Evolutionary conservation across 2,888 invertebrate species (phyloP), one percentile per base, ranked within the genome.

Genomic region (Nymphalis c-album): DNA sequence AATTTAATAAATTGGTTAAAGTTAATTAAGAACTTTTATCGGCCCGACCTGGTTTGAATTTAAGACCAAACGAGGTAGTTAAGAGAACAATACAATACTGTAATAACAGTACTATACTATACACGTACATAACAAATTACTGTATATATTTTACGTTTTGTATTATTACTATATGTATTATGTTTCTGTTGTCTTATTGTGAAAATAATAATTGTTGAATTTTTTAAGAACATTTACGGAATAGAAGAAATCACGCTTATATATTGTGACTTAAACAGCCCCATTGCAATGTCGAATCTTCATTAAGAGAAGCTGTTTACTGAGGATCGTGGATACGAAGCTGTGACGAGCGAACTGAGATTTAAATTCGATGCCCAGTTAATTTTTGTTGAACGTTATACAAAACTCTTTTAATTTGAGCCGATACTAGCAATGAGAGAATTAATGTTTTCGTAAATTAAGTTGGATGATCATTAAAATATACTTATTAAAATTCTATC

Each of bases 221-320:
- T 35, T 5, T 55, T 17, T 16, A 10, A 16, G 17, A 31, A 7
- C 31, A 55, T 3, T 6, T 3, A 16, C 6, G 1, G n/a, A 31
- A 10, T 17, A 10, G 8, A 31, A 10, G 16, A 51, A 16, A 8
- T n/a, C 7, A 8, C 60, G 57, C 35, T 48, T 26, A 26, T 20
- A 55, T 7, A 16, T 71, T 31, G 46, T 61, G 58, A 64, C 72
- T 78, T 75, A 61, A 2, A 70, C 75, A 73, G 60, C 17, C 67
- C 68, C 72, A 75, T 76, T 73, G 80, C 78, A 78, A 71, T 79
- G 81, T 79, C 76, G 78, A 80, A 81, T 81, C 80, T 83, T 83
- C 83, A 84, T 84, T 84, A 83, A 75, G 69, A 70, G 75, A 82
- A 82, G 79, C 82, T 82, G 83, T 83, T 85, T 83, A 76, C 78